Base-by-base conservation (phyloP, 1,140 invertebrate species). In the Scaptomyza pallida region DNA sequence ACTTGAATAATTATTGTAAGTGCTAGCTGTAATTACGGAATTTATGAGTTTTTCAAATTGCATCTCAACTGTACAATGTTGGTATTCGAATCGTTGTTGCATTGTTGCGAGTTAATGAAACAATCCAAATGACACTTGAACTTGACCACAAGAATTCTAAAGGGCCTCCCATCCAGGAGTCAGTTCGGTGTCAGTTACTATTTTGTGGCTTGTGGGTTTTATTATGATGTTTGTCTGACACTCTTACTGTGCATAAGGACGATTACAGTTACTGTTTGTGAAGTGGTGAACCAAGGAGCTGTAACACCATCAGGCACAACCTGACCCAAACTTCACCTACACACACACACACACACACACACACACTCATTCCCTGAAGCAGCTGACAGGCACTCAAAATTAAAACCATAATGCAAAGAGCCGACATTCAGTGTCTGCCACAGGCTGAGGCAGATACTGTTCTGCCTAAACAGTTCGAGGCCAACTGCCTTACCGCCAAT, bases 361-460 rank as follows among this genome's bases (percentile, higher is more conserved):
- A 1, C 5, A 40, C 16, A 5, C 16, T n/a, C 3, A 9, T 4
- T 8, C 8, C 1, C 26, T 8, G 17, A 47, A 16, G 17, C 37
- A 61, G 8, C 33, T 69, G 17, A 61, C 45, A 69, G 37, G 52
- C 65, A 72, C 65, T 88, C 78, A 61, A 67, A 77, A 72, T 86
- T 72, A 72, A 77, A 86, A 67, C 41, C 77, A 50, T 71, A 61
- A 63, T 74, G 69, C 73, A 52, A 59, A 86, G 81, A 54, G 56
- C 63, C 71, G 61, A 59, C 63, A 75, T 78, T 82, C 82, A 72
- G 56, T 21, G 9, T 35, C 82, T 64, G 64, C 33, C 19, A 30
- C 17, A 16, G 13, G 37, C 44, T 8, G 19, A 62, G 43, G 23
- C 23, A 26, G 5, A 6, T 26, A 6, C 4, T 6, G 23, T 26